Percentiles rank a stretch among this genome's conserved stretches.
These are phyloP conservation scores for Dendroctonus valens DNA, from an alignment of 1,140 invertebrate species.

Conservation along the genomic window DNA sequence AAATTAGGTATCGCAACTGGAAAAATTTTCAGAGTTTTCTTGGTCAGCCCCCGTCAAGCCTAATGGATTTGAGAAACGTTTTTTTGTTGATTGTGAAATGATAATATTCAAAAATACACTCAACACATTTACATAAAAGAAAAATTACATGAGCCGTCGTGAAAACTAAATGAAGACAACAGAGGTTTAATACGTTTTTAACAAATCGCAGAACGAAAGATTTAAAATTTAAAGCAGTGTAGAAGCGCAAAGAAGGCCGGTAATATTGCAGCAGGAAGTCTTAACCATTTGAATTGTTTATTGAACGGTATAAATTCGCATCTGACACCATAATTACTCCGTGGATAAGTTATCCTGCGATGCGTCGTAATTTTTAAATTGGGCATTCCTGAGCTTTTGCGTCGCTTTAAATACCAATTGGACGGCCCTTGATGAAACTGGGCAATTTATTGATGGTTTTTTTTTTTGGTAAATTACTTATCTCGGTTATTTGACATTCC, in stretches of 20 bases:
- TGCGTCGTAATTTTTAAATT: conserved; percentile 32
- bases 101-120: too few relatives aligned
- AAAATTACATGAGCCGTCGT: conserved; percentile 7
- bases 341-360: conserved; percentile 35
- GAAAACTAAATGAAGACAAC: conserved; percentile 26
- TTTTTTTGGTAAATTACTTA: too few relatives aligned
- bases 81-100: too few relatives aligned
- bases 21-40: too few relatives aligned
- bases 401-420: conserved; percentile 19
- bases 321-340: conserved; percentile 42
- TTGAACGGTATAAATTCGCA: conserved; percentile 41
- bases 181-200: conserved; percentile 32
- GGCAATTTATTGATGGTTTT: conserved; percentile 8
- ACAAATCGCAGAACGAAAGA: conserved; percentile 29
- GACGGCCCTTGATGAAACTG: conserved; percentile 3
- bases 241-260: conserved; percentile 28
- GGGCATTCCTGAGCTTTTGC: conserved; percentile 20
- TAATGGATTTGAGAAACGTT: too few relatives aligned
- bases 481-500: too few relatives aligned
- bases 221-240: conserved; percentile 33
- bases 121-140: background rate
- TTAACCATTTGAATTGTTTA: conserved; percentile 41
- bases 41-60: too few relatives aligned
- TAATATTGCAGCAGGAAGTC: conserved; percentile 41
- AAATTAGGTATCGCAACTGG: too few relatives aligned